Evolutionary conservation across 2,113 vertebrate genomes (phyloP).

Genomic region (Pipra filicauda): DNA sequence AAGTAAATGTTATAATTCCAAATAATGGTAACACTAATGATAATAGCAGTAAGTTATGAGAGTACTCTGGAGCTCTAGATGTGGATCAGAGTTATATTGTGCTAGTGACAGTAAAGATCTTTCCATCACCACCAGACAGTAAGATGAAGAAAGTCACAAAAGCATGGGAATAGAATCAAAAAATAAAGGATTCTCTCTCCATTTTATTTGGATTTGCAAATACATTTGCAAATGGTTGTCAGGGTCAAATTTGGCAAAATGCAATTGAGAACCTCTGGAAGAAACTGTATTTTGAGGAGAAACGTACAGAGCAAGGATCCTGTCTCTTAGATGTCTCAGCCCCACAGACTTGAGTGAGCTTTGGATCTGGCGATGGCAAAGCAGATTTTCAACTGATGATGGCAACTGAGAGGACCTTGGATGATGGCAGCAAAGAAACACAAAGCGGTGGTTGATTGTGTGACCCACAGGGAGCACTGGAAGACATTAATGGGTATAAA

Average conservation of each 20-base stretch:
- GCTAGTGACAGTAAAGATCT: neutral
- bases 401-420: neutral
- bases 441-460: constrained; percentile 45
- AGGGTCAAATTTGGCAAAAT: neutral
- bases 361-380: neutral
- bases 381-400: neutral
- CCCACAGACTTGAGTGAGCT: neutral
- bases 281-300: neutral
- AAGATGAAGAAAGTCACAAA: neutral
- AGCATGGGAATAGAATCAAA: neutral
- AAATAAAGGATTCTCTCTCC: neutral
- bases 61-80: neutral
- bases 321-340: neutral
- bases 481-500: constrained; percentile 56
- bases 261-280: neutral
- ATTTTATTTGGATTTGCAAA: neutral
- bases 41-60: neutral
- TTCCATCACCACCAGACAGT: neutral
- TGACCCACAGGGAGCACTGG: constrained; percentile 41
- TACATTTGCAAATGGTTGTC: neutral
- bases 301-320: neutral
- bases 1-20: neutral
- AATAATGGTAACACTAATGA: neutral
- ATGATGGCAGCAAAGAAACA: neutral
- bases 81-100: neutral